phyloP scores from a whole-genome alignment of 2,113 vertebrate species.

The Pseudorectes ferrugineus region DNA sequence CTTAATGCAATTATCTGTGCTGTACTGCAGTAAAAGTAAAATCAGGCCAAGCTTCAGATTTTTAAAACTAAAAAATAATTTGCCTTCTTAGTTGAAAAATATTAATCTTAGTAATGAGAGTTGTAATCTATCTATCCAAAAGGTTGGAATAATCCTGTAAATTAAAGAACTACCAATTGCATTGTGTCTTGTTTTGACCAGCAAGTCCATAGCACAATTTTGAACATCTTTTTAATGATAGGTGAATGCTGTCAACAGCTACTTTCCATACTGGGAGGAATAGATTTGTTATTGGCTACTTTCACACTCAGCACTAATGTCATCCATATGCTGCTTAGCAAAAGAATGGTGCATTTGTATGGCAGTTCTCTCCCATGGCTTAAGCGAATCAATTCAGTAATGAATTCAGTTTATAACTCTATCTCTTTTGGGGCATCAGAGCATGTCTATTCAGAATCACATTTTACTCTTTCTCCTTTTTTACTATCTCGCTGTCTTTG shows the following conservation, averaged over 20 bases:
- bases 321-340: slow-evolving; percentile 58
- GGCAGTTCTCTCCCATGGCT: slow-evolving; percentile 45
- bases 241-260: slow-evolving; percentile 39
- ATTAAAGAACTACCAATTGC: neutral
- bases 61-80: neutral
- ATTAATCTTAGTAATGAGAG: neutral
- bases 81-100: neutral
- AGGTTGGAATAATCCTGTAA: neutral
- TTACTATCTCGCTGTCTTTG: slow-evolving; percentile 58
- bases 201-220: neutral
- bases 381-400: slow-evolving; percentile 61
- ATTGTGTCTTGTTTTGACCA: neutral
- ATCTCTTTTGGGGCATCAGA: slow-evolving; percentile 71
- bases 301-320: slow-evolving; percentile 47
- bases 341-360: slow-evolving; percentile 63
- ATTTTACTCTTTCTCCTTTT: slow-evolving; percentile 64
- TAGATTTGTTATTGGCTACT: slow-evolving; percentile 47
- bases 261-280: slow-evolving; percentile 19
- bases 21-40: neutral
- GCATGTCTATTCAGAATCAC: slow-evolving; percentile 69
- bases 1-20: neutral
- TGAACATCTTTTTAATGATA: slow-evolving; percentile 10
- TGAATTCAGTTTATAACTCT: slow-evolving; percentile 68
- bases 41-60: neutral
- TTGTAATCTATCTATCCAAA: neutral